Percentiles rank a stretch among this genome's conserved stretches.
Evolutionary conservation across 2,888 invertebrate species (phyloP).

Genomic region (Emmelina monodactyla): DNA sequence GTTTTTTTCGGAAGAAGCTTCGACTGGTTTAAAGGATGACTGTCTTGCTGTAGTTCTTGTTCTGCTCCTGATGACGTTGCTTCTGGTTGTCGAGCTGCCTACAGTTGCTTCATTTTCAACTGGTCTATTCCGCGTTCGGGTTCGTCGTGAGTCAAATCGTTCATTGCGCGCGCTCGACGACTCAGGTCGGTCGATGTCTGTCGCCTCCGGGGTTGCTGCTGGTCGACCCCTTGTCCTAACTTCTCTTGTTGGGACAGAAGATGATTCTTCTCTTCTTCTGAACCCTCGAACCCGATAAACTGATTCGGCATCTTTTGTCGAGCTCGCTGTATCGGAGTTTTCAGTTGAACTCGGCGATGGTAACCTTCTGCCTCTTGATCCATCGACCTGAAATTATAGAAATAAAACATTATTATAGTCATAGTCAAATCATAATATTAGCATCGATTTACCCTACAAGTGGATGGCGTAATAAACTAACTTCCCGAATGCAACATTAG

Average conservation of each 20-base stretch:
- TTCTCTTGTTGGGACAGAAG: slow-evolving; percentile 22
- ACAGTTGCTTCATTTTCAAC: slow-evolving; percentile 23
- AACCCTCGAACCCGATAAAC: slow-evolving; percentile 35
- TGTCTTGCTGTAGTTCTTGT: slow-evolving; percentile 24
- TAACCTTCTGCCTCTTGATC: slow-evolving; percentile 34
- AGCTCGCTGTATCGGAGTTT: slow-evolving; percentile 21
- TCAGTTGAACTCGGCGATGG: slow-evolving; percentile 27
- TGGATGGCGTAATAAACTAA: too few species aligned
- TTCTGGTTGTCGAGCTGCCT: slow-evolving; percentile 23
- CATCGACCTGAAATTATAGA: slow-evolving; percentile 38
- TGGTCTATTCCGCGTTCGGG: slow-evolving; percentile 39
- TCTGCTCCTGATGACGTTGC: slow-evolving; percentile 32
- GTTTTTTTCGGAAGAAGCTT: slow-evolving; percentile 23
- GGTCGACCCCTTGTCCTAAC: slow-evolving; percentile 30
- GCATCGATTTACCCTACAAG: too few species aligned
- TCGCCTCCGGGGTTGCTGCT: slow-evolving; percentile 19
- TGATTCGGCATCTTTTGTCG: slow-evolving; percentile 27
- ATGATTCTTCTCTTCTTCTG: slow-evolving; percentile 34
- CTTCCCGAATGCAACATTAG: too few species aligned
- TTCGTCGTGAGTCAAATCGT: slow-evolving; percentile 47
- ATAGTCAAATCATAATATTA: too few species aligned
- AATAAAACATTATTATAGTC: slow-evolving; percentile 2
- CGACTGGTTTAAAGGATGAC: slow-evolving; percentile 19
- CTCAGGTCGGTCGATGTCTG: slow-evolving; percentile 41
- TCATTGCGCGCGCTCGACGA: too few species aligned